Evolutionary conservation across 2,113 vertebrate species (phyloP).

Genomic region (Mastomys natalensis): DNA sequence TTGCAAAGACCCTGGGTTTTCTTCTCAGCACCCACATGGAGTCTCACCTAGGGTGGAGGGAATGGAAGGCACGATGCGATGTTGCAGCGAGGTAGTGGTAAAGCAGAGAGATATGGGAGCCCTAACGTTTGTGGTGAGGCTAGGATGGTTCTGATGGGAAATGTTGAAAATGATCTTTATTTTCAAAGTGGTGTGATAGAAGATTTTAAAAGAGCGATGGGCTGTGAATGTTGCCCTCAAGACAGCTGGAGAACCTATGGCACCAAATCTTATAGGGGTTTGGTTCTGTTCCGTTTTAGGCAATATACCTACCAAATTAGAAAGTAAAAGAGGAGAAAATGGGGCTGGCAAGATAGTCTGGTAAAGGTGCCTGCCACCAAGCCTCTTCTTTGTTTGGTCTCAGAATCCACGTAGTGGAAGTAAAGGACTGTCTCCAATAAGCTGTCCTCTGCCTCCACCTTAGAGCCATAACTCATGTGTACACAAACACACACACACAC

Average conservation of each 20-base stretch:
- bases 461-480: too few relatives aligned
- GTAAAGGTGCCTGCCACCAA: not conserved
- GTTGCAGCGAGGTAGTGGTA: not conserved
- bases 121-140: not conserved
- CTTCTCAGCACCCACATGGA: too few relatives aligned
- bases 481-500: not conserved
- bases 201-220: not conserved
- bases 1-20: too few relatives aligned
- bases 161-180: not conserved
- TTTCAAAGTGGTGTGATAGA: not conserved
- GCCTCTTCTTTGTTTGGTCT: not conserved
- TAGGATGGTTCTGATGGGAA: too few relatives aligned
- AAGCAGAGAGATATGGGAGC: not conserved
- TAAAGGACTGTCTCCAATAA: not conserved
- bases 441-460: not conserved
- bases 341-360: not conserved
- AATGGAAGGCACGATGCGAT: not conserved
- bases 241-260: not conserved
- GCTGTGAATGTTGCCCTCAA: not conserved
- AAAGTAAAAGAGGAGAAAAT: not conserved
- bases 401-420: not conserved
- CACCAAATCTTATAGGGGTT: not conserved
- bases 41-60: not conserved
- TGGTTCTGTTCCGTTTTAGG: not conserved
- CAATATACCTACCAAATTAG: not conserved